Conservation (phyloP, 2,797 vertebrate species). For the Euphonia xanthogaster region DNA sequence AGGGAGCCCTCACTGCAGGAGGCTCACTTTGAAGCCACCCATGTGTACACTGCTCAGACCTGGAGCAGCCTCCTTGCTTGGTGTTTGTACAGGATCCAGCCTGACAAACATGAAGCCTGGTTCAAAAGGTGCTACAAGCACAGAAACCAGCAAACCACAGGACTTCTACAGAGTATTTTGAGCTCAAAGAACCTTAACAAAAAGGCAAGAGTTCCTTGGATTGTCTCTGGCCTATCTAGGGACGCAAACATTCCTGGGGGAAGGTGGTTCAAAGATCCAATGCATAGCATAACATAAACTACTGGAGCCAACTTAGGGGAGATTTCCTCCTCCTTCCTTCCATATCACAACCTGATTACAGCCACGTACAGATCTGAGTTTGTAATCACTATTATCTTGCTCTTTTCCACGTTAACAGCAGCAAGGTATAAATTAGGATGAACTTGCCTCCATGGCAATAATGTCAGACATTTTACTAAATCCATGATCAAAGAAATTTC, state of each 20-base stretch:
- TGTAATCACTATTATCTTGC: slow-evolving; percentile 3
- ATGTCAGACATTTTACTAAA: not conserved
- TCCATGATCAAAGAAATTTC: not conserved
- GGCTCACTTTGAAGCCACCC: not conserved
- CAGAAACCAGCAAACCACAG: not conserved
- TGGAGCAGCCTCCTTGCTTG: not conserved
- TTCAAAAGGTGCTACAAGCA: not conserved
- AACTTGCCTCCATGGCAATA: not conserved
- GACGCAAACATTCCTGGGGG: not conserved
- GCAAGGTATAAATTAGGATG: slow-evolving; percentile 4
- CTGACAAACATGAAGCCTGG: not conserved
- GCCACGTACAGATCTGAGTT: not conserved
- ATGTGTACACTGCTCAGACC: not conserved
- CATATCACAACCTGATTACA: not conserved
- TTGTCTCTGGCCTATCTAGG: not conserved
- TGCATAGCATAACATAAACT: not conserved
- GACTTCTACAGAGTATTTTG: not conserved
- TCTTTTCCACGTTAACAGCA: slow-evolving; percentile 12
- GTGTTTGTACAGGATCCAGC: not conserved
- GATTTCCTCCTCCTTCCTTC: not conserved
- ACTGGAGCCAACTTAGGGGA: not conserved
- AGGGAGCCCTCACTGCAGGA: not conserved
- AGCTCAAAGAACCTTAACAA: not conserved
- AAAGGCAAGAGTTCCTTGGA: not conserved
- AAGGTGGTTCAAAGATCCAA: not conserved